Evolutionary conservation across 2,113 vertebrate species (phyloP), one percentile per base, ranked within the genome.

Genomic region (Ciconia maguari): DNA sequence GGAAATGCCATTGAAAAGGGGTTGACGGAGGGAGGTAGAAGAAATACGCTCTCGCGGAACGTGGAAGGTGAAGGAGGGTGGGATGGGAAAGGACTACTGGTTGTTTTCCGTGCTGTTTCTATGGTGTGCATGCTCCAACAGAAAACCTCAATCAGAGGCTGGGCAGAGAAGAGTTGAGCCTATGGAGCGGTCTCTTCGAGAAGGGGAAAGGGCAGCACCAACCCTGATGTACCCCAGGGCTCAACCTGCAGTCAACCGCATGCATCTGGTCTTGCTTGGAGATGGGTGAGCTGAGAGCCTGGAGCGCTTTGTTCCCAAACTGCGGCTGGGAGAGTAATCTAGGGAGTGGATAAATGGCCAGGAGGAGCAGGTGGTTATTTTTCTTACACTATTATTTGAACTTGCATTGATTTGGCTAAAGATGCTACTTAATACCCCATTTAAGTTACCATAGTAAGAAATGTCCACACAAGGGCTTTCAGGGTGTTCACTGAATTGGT

Each of bases 1-100:
- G 29, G 74, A 74, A 83, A 88, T 18, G 72, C 58, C 3, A 0
- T 8, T 41, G 89, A 30, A 30, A 78, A 52, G 16, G 64, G 21
- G 44, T 4, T 60, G 90, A 11, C 0, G 9, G 76, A 65, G 62
- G 64, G 54, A 58, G 60, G 92, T 8, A 15, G 72, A 34, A 74
- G 70, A 16, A 78, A 71, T 11, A 3, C 0, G 0, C 27, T 30
- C 25, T 21, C 0, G 5, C 0, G 7, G 81, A 22, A 30, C 92
- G 21, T 8, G 32, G 51, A 26, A 54, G 71, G 42, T 19, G 58
- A 68, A 61, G 82, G 60, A 78, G 9, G 55, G 49, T 38, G 72
- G 79, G 68, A 51, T 68, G 76, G 68, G 29, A 30, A 25, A 71
- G 72, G 90, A 60, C 6, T 0, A 34, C 18, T 9, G 34, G n/a